Conservation (phyloP, 2,113 vertebrate species). For the Crotalus viridis region DNA sequence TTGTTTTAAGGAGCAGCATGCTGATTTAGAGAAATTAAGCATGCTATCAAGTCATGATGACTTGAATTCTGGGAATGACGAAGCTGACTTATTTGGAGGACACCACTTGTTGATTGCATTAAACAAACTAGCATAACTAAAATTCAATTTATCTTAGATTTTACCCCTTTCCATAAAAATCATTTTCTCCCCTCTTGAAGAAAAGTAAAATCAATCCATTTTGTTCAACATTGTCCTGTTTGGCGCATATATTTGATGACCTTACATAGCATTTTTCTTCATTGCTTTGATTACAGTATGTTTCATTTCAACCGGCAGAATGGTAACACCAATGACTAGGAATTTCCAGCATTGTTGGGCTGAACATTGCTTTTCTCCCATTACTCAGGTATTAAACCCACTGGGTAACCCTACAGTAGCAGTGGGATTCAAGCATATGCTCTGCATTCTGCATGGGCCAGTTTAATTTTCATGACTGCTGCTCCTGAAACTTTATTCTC, state of each 20-base stretch:
- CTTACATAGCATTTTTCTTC: not conserved
- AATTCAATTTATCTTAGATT: not conserved
- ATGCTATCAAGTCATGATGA: not conserved
- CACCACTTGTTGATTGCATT: not conserved
- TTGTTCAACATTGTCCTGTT: not conserved
- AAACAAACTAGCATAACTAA: not conserved
- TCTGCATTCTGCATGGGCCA: constrained; percentile 36
- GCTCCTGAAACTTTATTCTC: constrained; percentile 41
- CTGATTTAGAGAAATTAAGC: not conserved
- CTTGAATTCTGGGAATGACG: not conserved
- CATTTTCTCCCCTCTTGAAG: not conserved
- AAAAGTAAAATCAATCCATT: not conserved
- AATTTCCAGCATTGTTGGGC: not conserved
- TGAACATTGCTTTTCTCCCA: not conserved
- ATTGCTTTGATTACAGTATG: not conserved
- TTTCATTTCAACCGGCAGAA: not conserved
- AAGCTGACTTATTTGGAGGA: not conserved
- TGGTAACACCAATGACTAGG: not conserved
- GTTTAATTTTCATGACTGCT: constrained; percentile 44
- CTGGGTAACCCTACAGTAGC: constrained; percentile 12
- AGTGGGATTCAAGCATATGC: constrained; percentile 37
- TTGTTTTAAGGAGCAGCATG: not conserved
- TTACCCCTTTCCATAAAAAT: not conserved
- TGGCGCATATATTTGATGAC: not conserved
- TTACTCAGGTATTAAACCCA: not conserved